Base-by-base conservation (phyloP, 2,797 vertebrate species). In the Bucorvus abyssinicus region DNA sequence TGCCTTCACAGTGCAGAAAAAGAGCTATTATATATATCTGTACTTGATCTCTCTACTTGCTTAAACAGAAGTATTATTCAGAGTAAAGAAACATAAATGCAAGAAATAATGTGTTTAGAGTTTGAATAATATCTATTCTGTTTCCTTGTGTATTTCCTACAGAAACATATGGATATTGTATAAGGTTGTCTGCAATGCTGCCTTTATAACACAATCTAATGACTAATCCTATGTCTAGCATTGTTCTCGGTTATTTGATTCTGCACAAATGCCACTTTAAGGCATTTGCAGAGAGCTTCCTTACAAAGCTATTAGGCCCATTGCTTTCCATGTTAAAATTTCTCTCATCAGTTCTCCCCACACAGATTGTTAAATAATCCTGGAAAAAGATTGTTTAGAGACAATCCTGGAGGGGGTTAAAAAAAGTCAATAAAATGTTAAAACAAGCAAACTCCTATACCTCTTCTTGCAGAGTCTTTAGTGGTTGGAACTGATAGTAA, bases 201-300 rank as follows among this genome's bases (percentile, higher is more conserved):
- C 17, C 11, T 81, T 65, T 69, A 55, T 59, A 84, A 68, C 14
- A 50, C 38, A 68, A 21, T 70, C 14, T 55, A 57, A 65, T 47
- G 26, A 23, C 27, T 83, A 75, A 56, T 59, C 10, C 12, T 24
- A 2, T 47, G 36, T 10, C 27, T 80, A 52, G 14, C 27, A 42
- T 79, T 78, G 34, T 79, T 95, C n/a, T 79, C 42, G n/a, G 14
- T 88, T 85, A 57, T 84, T 59, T 68, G 23, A 18, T 84, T 82
- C 68, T 77, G 36, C 11, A 32, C 29, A 84, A 73, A 49, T 52
- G 75, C 56, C 34, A 34, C 61, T 86, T 84, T 22, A 92, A 88
- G 38, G 12, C 21, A 57, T 5, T 40, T 40, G 38, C 38, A 10
- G 22, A 50, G 50, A 50, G 4, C 11, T 87, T 87, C 50, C 50